A percentile compares a stretch with the other conserved stretches of the same genome.
phyloP scores from a whole-genome alignment of 2,797 vertebrate genomes.

The Pipistrellus kuhlii region DNA sequence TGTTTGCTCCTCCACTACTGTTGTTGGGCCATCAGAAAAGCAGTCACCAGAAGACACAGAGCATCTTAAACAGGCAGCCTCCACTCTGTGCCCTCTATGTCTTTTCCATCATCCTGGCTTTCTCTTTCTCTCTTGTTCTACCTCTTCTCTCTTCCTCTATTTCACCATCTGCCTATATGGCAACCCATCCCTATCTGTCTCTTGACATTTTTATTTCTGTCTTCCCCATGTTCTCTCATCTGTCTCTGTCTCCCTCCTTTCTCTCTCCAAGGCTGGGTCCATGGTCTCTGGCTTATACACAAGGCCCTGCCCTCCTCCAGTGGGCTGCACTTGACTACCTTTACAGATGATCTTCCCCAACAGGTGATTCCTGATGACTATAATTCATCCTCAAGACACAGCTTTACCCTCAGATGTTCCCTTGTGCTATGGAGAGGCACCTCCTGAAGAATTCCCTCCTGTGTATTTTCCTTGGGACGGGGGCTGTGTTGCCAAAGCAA shows the following conservation, averaged over 20 bases:
- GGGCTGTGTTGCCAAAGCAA: not conserved
- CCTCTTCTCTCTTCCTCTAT: not conserved
- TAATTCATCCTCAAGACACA: not conserved
- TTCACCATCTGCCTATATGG: not conserved
- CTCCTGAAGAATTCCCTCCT: not conserved
- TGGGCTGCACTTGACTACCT: not conserved
- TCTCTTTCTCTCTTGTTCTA: not conserved
- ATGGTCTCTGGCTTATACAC: fast-evolving
- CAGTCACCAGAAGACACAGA: fast-evolving
- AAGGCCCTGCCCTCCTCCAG: not conserved
- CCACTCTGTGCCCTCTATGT: fast-evolving
- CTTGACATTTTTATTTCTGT: not conserved
- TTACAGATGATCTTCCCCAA: not conserved
- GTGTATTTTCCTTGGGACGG: fast-evolving
- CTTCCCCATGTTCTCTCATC: not conserved
- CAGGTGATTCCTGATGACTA: not conserved
- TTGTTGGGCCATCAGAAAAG: fast-evolving
- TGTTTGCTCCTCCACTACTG: not conserved
- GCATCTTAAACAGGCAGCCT: not conserved
- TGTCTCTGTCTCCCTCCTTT: not conserved
- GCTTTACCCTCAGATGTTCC: not conserved
- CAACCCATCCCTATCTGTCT: not conserved
- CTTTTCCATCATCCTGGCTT: not conserved
- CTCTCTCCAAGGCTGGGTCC: not conserved
- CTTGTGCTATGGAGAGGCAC: not conserved